Base-by-base conservation (phyloP, 2,797 vertebrate species). In the Limosa lapponica region DNA sequence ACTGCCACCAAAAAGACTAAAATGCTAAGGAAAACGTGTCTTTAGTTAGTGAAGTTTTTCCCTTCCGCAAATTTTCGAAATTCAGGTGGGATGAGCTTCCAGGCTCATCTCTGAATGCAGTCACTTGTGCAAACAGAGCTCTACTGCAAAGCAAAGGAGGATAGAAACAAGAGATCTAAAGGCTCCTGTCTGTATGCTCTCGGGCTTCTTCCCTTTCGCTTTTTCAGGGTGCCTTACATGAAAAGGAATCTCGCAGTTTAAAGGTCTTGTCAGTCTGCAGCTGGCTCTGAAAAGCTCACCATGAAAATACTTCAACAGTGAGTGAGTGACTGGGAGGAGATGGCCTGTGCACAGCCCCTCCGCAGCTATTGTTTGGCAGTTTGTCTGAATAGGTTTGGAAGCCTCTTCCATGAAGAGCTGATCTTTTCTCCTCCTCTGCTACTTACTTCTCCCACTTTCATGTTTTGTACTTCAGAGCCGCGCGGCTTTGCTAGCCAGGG, bases 401-500 rank as follows among this genome's bases (percentile, higher is more conserved):
- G 58, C 13, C 77, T 79, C 82, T 52, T 48, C 69, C 73, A 10
- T 5, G 70, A 34, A 66, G 95, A 74, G 82, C 84, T 3, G 85
- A 46, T 73, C 82, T 81, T 82, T 91, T 72, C 91, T 89, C 90
- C 94, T 91, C 54, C 87, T 84, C 85, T 37, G 69, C 84, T 80
- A 43, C 75, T 93, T 71, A 62, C 87, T 67, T 71, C 82, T 83
- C 43, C 32, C 70, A 36, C 92, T 97, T 96, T 94, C 89, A 93
- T 95, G 92, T 95, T 95, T 96, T 82, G 93, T 95, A 66, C 77
- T 82, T 84, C 95, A 88, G 88, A 96, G 91, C 80, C 1, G 34
- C 2, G 67, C 73, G 81, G 93, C 72, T 96, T 65, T 18, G 87
- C 96, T 61, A 71, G 87, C 84, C 94, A 92, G 95, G 97, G 97